Conservation (phyloP, 2,888 invertebrate species). For the Limnephilus lunatus region DNA sequence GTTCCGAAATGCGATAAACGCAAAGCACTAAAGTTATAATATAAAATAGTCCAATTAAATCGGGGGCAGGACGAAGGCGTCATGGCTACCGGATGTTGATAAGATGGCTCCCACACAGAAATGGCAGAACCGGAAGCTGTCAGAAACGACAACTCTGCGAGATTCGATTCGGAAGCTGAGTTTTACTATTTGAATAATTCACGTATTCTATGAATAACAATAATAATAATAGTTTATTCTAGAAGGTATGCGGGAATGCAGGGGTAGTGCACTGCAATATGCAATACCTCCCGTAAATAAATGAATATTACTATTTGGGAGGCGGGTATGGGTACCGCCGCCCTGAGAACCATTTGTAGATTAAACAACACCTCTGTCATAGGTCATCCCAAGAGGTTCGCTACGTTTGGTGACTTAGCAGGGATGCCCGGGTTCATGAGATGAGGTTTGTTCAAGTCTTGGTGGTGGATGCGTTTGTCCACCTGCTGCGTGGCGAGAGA, state of each 20-base stretch:
- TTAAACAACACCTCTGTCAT: too few species aligned
- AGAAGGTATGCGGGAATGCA: background rate
- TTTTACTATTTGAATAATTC: background rate
- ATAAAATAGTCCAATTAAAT: slow-evolving; percentile 62
- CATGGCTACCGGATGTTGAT: slow-evolving; percentile 64
- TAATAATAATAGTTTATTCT: background rate
- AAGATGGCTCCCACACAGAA: slow-evolving; percentile 56
- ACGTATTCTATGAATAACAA: background rate
- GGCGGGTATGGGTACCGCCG: too few species aligned
- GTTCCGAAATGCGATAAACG: slow-evolving; percentile 27
- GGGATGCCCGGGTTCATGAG: too few species aligned
- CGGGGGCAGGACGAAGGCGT: slow-evolving; percentile 59
- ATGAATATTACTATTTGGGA: too few species aligned
- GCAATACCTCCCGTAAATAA: background rate
- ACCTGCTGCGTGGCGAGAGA: too few species aligned
- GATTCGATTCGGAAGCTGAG: slow-evolving; percentile 21
- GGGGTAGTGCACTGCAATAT: background rate
- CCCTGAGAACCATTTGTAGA: too few species aligned
- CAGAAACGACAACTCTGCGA: slow-evolving; percentile 48
- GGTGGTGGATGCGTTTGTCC: too few species aligned
- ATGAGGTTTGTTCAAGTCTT: too few species aligned
- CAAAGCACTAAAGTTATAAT: background rate
- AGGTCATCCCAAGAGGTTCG: too few species aligned
- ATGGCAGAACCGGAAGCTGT: slow-evolving; percentile 59
- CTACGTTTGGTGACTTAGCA: too few species aligned